phyloP scores from a whole-genome alignment of 2,113 vertebrate genomes.

The Alces alces region DNA sequence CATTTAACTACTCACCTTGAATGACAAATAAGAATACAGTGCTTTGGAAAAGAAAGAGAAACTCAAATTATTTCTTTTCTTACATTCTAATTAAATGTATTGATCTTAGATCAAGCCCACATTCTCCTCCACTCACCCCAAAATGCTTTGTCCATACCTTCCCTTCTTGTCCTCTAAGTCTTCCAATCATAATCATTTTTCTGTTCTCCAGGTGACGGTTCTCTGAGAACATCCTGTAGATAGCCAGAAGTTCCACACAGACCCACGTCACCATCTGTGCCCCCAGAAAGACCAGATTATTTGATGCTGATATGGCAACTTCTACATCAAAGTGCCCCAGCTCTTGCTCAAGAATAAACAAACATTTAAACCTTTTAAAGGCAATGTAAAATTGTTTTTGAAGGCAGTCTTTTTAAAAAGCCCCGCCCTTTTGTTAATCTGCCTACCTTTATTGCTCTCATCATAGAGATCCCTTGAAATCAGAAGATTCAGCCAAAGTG shows the following conservation, averaged over 20 bases:
- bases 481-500: not conserved
- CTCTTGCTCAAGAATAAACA: constrained; percentile 34
- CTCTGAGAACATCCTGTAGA: not conserved
- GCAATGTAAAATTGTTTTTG: not conserved
- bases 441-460: not conserved
- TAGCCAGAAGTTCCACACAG: not conserved
- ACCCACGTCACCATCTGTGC: not conserved
- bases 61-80: constrained; percentile 12
- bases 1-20: not conserved
- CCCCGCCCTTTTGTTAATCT: not conserved
- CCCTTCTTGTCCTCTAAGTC: not conserved
- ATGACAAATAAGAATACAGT: not conserved
- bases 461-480: not conserved
- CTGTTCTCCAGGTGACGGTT: not conserved
- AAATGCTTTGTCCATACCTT: not conserved
- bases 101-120: not conserved
- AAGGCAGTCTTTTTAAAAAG: constrained; percentile 21
- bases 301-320: not conserved
- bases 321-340: constrained; percentile 35
- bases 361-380: constrained; percentile 2
- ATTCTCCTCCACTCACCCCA: not conserved
- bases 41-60: constrained; percentile 5
- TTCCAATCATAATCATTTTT: not conserved
- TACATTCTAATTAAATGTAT: not conserved
- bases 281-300: not conserved